phyloP scores from a whole-genome alignment of 2,797 vertebrate species.

The Aythya fuligula region DNA sequence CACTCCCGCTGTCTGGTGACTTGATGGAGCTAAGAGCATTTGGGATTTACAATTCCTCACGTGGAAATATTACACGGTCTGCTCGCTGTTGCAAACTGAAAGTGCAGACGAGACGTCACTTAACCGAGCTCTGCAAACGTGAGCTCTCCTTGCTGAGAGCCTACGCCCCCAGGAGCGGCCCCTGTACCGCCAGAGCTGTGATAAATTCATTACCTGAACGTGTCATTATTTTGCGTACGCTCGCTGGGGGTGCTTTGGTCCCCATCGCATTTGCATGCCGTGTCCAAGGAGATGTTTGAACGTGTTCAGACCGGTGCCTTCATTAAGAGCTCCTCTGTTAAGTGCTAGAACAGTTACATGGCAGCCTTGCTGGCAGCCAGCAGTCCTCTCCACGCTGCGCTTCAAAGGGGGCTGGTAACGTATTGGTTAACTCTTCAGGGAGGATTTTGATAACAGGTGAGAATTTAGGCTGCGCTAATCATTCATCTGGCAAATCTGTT shows the following conservation, averaged over 20 bases:
- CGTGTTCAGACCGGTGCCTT: slow-evolving; percentile 51
- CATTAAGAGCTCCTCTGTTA: slow-evolving; percentile 23
- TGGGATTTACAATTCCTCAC: not conserved
- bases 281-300: slow-evolving; percentile 45
- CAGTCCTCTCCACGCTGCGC: not conserved
- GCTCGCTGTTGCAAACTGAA: not conserved
- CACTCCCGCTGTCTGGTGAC: not conserved
- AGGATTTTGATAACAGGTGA: not conserved
- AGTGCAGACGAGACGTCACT: not conserved
- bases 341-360: slow-evolving; percentile 8
- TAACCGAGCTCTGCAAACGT: not conserved
- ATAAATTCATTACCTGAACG: slow-evolving; percentile 31
- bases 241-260: slow-evolving; percentile 15
- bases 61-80: not conserved
- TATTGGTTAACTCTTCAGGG: slow-evolving; percentile 41
- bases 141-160: not conserved
- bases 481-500: not conserved
- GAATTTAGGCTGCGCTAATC: not conserved
- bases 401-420: slow-evolving; percentile 32
- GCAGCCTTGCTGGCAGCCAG: not conserved
- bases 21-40: not conserved
- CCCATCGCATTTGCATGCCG: slow-evolving; percentile 29
- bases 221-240: slow-evolving; percentile 9
- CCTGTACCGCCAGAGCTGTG: not conserved
- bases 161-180: not conserved